Base-by-base conservation (phyloP, 1,140 invertebrate species). In the Gonatopus flavifemur region DNA sequence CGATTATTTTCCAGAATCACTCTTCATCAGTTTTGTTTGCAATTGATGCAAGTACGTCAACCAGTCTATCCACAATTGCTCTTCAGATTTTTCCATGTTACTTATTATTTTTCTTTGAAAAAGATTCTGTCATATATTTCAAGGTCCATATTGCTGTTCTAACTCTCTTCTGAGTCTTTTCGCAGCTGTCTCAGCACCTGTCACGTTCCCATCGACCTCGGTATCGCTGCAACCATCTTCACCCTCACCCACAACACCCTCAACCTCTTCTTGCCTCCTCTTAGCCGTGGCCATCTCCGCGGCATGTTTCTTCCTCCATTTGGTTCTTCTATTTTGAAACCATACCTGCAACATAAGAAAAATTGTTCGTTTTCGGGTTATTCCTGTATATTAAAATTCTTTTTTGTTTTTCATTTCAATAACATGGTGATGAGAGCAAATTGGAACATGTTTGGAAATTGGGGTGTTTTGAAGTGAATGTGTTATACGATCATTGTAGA, bases 241-340 rank as follows among this genome's bases (percentile, higher is more conserved):
- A 22, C 78, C 78, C 37, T 85, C 83, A 39, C 81, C 85, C 57
- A 78, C 78, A 38, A 76, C 85, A 39, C 89, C 89, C 62, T 92
- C 90, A 15, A 93, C 86, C 62, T 95, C 92, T 76, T 97, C 94
- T 71, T 98, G 94, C 74, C 95, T 93, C 70, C 94, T 86, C 77
- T 98, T 98, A 5, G 94, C 94, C 19, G 94, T 95, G 39, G 96
- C 96, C 94, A 98, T 96, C 82, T 98, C 96, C 2, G 96, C 96
- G 1, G 96, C 96, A 82, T 98, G 95, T 75, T 96, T 96, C 85
- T 99, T 99, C 66, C 97, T 83, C 96, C 96, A 98, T 84, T 99
- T 99, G 63, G 96, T 99, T 70, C 97, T 83, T 74, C 97, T 85
- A 79, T 99, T 99, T 81, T 99, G 97, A 81, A 99, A 99, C 97